These are phyloP conservation scores for Timema podura DNA, from an alignment of 2,888 invertebrate genomes.

Conservation along the genomic window DNA sequence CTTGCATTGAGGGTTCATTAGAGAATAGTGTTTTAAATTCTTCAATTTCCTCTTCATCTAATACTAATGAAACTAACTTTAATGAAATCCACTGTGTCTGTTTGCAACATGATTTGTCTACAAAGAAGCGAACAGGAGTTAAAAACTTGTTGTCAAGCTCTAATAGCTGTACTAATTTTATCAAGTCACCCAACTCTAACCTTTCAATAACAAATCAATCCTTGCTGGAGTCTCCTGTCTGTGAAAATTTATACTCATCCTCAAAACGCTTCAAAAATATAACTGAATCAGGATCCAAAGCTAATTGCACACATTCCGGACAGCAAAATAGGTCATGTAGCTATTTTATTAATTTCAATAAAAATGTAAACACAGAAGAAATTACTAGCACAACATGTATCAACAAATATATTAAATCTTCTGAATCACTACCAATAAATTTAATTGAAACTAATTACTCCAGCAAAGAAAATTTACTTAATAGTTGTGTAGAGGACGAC, in stretches of 20 bases:
- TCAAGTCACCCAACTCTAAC: neutral
- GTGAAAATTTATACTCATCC: slow-evolving; percentile 55
- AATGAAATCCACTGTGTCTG: too few species aligned
- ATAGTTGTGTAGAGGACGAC: slow-evolving; percentile 39
- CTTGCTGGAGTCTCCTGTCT: slow-evolving; percentile 77
- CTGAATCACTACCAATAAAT: slow-evolving; percentile 43
- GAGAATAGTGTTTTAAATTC: too few species aligned
- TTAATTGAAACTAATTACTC: slow-evolving; percentile 35
- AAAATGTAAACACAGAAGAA: slow-evolving; percentile 23
- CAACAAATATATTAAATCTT: slow-evolving; percentile 40
- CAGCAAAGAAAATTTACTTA: slow-evolving; percentile 38
- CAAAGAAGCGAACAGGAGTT: too few species aligned
- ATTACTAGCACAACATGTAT: slow-evolving; percentile 9
- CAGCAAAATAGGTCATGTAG: slow-evolving; percentile 58
- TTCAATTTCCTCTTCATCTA: too few species aligned
- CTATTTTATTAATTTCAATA: slow-evolving; percentile 61
- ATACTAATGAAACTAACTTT: too few species aligned
- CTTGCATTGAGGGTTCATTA: too few species aligned
- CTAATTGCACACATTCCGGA: slow-evolving; percentile 37
- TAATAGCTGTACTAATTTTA: too few species aligned
- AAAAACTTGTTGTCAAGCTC: too few species aligned
- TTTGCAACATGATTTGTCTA: too few species aligned
- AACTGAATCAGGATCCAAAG: slow-evolving; percentile 29
- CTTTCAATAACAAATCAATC: slow-evolving; percentile 44
- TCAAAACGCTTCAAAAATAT: slow-evolving; percentile 26